Evolutionary conservation across 2,888 invertebrate genomes (phyloP), one percentile per base, ranked within the genome.

Genomic region (Mythimna ferrago): DNA sequence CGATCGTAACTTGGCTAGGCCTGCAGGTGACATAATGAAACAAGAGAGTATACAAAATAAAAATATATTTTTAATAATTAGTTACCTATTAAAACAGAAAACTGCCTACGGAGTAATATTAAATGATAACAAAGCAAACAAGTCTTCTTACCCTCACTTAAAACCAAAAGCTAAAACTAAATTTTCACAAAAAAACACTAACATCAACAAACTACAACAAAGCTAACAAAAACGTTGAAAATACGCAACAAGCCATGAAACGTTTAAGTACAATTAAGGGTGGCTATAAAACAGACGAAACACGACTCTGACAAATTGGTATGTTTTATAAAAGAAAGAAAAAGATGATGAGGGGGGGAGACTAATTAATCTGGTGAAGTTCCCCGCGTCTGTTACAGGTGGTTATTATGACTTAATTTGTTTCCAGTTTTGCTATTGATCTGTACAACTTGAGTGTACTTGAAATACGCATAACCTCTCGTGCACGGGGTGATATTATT

Each of bases 331-430:
- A 56, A 72, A 66, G 44, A 58, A 78, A 75, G 73, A 75, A 80
- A 80, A 75, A 73, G 66, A 72, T 69, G 66, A 53, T 14, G 32
- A 14, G 53, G 5, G 14, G n/a, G 60, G 57, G 14, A 6, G 58
- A 7, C 70, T 73, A 86, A 86, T 85, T 86, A 85, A 76, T 78
- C 73, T 62, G 54, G 9, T 53, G 69, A 71, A 80, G 76, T 75
- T 71, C 70, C 77, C 71, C 58, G 63, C 41, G 80, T 65, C 78
- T 62, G 73, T 80, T 82, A 88, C 87, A 89, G 83, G 85, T 88
- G 81, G 80, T 60, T 67, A 87, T 88, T 88, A 78, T 64, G 68
- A 76, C 75, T 73, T 74, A 82, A 86, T 85, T 86, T 72, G 75
- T 76, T 62, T 66, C 58, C 69, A 78, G 62, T 71, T 76, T 58